Base-by-base conservation (phyloP, 1,140 invertebrate genomes). In the Orchestia grillus region DNA sequence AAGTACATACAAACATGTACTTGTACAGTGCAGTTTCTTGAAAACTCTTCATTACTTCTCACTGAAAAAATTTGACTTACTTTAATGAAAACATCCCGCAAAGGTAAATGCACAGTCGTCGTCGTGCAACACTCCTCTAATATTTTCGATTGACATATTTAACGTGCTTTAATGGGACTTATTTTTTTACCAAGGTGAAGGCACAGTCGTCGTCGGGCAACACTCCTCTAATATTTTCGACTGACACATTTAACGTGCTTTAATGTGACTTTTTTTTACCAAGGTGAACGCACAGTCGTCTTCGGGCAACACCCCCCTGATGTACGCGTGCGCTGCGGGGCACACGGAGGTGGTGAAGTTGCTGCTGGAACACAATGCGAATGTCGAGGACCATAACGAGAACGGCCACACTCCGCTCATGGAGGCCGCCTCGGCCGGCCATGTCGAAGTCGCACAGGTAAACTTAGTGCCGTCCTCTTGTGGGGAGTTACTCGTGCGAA, bases 391-490 rank as follows among this genome's bases (percentile, higher is more conserved):
- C 97, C 99, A 99, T 97, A 99, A 99, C 98, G 99, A 99, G 97
- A 99, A 99, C 97, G 99, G 99, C 36, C 99, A 99, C 98, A 99
- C 99, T 91, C 99, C 99, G 44, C 98, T 99, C 87, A 99, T 99
- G 99, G 99, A 99, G 98, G 99, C 99, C 28, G 99, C 99, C 53
- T 99, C 99, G 96, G 99, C 99, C 28, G 99, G 99, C 0, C 99
- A 99, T 98, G 99, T 99, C 95, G 98, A 98, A 97, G 99, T 99
- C 0, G 99, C 99, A 0, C 99, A 99, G 97, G 98, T 98, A 97
- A 96, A 88, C 91, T 90, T 28, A 53, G 47, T 53, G 19, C 47
- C 19, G 47, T 53, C 47, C 6, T 53, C 47, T 53, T 53, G n/a
- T n/a, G n/a, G n/a, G n/a, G n/a, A n/a, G n/a, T n/a, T n/a, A n/a